Conservation (phyloP, 2,888 invertebrate species). For the Dicyrtomina minuta region DNA sequence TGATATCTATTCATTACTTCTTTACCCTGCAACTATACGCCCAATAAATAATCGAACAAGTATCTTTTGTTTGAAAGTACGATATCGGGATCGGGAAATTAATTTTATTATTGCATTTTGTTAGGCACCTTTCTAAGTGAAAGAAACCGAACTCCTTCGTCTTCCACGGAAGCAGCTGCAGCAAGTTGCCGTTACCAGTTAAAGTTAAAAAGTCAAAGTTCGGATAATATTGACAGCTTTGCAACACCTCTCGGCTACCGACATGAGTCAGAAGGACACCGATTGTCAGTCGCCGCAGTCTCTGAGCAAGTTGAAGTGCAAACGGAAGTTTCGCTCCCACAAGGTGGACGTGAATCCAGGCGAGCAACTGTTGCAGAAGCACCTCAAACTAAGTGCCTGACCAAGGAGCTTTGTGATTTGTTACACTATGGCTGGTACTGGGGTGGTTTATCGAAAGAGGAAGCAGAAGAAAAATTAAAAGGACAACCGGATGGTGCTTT, state of each 20-base stretch:
- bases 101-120: too few relatives aligned
- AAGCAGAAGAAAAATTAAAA: constrained; percentile 69
- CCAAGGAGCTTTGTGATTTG: constrained; percentile 58
- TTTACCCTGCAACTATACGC: too few relatives aligned
- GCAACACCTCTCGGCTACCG: constrained; percentile 30
- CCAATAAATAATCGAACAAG: too few relatives aligned
- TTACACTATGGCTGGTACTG: constrained; percentile 72
- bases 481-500: constrained; percentile 75
- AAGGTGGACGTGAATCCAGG: background rate
- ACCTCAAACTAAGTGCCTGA: constrained; percentile 53
- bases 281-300: background rate
- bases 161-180: constrained; percentile 20
- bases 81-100: too few relatives aligned
- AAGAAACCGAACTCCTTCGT: background rate
- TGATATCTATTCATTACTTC: background rate
- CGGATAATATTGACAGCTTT: constrained; percentile 40
- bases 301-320: background rate
- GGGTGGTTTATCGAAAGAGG: constrained; percentile 72
- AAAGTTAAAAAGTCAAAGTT: constrained; percentile 40
- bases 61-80: too few relatives aligned
- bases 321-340: background rate
- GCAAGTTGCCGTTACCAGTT: constrained; percentile 39
- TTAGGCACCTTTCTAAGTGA: constrained; percentile 37
- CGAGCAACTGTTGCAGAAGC: background rate
- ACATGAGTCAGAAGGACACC: constrained; percentile 6